phyloP scores from a whole-genome alignment of 2,797 vertebrate genomes.

The Lutra lutra region DNA sequence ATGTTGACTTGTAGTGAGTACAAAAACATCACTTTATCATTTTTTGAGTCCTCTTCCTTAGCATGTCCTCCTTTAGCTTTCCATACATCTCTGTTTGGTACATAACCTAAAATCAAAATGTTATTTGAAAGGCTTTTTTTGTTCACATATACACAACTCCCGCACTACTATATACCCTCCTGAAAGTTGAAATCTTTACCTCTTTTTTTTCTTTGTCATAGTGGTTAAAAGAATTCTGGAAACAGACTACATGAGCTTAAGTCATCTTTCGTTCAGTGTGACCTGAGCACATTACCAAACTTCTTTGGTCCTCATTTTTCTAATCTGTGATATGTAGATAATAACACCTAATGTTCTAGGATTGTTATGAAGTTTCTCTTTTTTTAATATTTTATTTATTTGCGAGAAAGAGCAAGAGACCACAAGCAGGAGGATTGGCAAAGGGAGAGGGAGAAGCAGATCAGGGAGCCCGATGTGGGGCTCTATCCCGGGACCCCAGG shows the following conservation, averaged over 20 bases:
- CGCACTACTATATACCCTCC: background rate
- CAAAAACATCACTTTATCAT: background rate
- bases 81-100: background rate
- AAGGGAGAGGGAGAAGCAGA: too few relatives aligned
- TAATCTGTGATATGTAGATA: background rate
- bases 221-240: background rate
- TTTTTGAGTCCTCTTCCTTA: slow-evolving; percentile 22
- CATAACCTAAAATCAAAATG: background rate
- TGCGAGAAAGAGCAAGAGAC: background rate
- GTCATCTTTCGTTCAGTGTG: background rate
- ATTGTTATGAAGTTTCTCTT: background rate
- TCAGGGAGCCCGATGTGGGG: too few relatives aligned
- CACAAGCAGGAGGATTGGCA: too few relatives aligned
- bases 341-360: background rate
- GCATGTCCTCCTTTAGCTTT: background rate
- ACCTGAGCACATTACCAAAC: background rate
- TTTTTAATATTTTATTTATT: background rate
- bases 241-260: background rate
- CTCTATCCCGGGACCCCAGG: background rate
- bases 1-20: background rate
- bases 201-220: background rate
- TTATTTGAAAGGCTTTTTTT: background rate
- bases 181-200: background rate
- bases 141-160: background rate
- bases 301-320: background rate